These are phyloP conservation scores for Marmota monax DNA, from an alignment of 2,113 vertebrate genomes.

Conservation along the genomic window DNA sequence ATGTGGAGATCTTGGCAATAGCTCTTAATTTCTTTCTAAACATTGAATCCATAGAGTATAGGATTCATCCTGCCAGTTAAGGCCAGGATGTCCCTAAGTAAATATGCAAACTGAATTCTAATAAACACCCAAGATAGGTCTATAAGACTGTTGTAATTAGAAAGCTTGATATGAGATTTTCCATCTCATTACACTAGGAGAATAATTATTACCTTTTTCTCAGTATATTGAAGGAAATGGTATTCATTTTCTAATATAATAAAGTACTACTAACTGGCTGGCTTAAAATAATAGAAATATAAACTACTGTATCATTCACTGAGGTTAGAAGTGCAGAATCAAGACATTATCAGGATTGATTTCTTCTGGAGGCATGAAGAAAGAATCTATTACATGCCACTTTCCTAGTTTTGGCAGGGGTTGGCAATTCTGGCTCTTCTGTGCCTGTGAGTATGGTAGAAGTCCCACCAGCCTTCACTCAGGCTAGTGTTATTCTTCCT, in stretches of 20 bases:
- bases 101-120: conserved; percentile 51
- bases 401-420: neutral
- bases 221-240: neutral
- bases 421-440: neutral
- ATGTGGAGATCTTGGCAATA: conserved; percentile 1
- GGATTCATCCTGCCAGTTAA: conserved; percentile 3
- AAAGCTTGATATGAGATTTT: neutral
- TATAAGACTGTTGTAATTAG: neutral
- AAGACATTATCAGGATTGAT: neutral
- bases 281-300: conserved; percentile 5
- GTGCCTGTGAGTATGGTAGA: neutral
- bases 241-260: neutral
- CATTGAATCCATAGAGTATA: neutral
- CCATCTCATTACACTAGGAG: neutral
- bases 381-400: neutral
- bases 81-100: neutral
- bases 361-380: neutral
- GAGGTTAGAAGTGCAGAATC: neutral
- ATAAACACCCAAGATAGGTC: neutral
- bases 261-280: neutral
- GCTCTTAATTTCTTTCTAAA: neutral
- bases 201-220: neutral
- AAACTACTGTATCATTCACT: neutral
- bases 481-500: neutral
- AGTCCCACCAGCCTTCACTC: neutral